These are phyloP conservation scores for Callaeas wilsoni DNA, from an alignment of 2,113 vertebrate species.

Conservation along the genomic window DNA sequence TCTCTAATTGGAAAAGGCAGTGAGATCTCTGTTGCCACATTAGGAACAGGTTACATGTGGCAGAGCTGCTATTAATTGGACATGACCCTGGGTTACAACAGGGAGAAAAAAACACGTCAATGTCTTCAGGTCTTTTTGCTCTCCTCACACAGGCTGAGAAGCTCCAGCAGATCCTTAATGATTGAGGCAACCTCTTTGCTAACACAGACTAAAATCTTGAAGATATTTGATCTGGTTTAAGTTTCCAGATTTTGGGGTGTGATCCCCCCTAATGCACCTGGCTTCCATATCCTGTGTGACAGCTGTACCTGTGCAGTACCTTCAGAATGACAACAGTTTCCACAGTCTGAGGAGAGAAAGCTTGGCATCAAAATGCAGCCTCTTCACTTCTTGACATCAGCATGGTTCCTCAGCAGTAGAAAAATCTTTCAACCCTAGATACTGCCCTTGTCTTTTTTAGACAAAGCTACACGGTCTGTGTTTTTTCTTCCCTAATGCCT, in stretches of 20 bases:
- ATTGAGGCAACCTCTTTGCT: background rate
- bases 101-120: fast-evolving
- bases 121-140: background rate
- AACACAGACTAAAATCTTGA: background rate
- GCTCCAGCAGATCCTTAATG: background rate
- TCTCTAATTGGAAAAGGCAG: background rate
- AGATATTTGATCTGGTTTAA: background rate
- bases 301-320: background rate
- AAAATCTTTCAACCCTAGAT: background rate
- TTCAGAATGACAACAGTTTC: background rate
- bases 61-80: background rate
- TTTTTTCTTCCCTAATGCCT: background rate
- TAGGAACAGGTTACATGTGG: background rate
- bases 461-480: background rate
- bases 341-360: background rate
- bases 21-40: background rate
- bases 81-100: background rate
- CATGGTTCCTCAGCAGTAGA: background rate
- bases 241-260: background rate
- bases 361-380: background rate
- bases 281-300: background rate
- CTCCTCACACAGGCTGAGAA: background rate
- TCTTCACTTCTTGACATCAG: background rate
- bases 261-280: background rate
- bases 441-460: background rate